Evolutionary conservation across 2,797 vertebrate species (phyloP).

Genomic region (Malurus leucopterus): DNA sequence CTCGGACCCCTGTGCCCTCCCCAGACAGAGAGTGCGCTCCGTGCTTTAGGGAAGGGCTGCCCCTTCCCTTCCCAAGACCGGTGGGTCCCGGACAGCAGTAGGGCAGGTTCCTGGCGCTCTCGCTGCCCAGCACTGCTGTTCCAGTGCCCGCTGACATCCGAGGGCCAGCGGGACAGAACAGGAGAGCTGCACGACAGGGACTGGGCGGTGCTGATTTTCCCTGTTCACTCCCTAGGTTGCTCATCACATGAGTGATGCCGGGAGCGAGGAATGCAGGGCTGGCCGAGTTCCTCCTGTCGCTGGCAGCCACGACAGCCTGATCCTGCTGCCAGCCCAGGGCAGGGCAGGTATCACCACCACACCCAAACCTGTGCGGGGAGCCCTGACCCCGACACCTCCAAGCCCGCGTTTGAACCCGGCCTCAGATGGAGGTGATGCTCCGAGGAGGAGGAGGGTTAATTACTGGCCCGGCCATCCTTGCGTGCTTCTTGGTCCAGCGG

Average conservation of each 20-base stretch:
- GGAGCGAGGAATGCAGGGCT: background rate
- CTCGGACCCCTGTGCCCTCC: background rate
- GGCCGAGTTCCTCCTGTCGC: background rate
- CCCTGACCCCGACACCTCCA: background rate
- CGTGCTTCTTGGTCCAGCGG: background rate
- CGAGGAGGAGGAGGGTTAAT: background rate
- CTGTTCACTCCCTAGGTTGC: background rate
- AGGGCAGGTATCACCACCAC: background rate
- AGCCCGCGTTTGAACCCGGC: background rate
- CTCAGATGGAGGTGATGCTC: background rate
- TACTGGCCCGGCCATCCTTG: background rate
- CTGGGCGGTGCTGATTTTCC: background rate
- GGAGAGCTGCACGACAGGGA: background rate
- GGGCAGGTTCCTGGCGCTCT: background rate
- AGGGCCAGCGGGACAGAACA: fast-evolving
- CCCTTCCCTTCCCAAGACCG: background rate
- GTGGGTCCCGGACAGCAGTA: fast-evolving
- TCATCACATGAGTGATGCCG: fast-evolving
- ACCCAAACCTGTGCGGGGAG: background rate
- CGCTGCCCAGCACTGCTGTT: background rate
- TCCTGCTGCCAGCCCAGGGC: background rate
- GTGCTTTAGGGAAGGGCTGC: fast-evolving
- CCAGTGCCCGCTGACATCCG: fast-evolving
- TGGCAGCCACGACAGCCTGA: background rate
- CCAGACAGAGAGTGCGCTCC: fast-evolving